phyloP scores from a whole-genome alignment of 2,888 invertebrate species.

The Iphiclides podalirius region DNA sequence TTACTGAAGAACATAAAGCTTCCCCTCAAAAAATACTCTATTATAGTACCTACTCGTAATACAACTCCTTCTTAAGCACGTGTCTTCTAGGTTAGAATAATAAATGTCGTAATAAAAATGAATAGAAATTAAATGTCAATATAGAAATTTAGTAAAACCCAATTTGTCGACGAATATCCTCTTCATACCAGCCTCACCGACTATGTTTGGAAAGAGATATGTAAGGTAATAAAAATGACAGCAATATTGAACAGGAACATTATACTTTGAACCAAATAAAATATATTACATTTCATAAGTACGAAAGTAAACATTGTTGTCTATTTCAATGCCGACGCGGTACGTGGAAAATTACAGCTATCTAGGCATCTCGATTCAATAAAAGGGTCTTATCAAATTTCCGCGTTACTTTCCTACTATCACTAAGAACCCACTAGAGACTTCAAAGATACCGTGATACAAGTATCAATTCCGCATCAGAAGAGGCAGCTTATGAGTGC shows the following conservation, averaged over 20 bases:
- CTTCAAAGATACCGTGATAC: slow-evolving; percentile 15
- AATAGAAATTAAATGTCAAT: too few relatives aligned
- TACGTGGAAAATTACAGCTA: slow-evolving; percentile 11
- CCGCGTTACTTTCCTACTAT: slow-evolving; percentile 28
- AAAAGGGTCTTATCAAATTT: slow-evolving; percentile 19
- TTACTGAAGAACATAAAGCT: too few relatives aligned
- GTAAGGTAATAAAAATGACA: neutral
- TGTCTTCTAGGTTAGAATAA: too few relatives aligned
- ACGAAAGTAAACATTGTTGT: slow-evolving; percentile 23
- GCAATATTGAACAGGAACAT: neutral
- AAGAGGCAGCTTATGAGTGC: slow-evolving; percentile 6
- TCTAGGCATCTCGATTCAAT: slow-evolving; percentile 10
- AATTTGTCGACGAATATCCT: too few relatives aligned
- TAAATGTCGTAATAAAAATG: too few relatives aligned
- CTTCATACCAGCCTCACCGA: too few relatives aligned
- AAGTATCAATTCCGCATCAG: slow-evolving; percentile 38
- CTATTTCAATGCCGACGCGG: neutral
- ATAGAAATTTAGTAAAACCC: too few relatives aligned
- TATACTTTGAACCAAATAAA: neutral
- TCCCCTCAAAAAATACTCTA: too few relatives aligned
- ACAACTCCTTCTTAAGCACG: too few relatives aligned
- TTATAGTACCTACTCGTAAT: too few relatives aligned
- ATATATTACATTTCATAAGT: slow-evolving; percentile 29
- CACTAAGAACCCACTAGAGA: slow-evolving; percentile 9
- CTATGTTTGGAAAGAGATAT: too few relatives aligned